Percentiles rank a stretch among this genome's conserved stretches.
These are phyloP conservation scores for Forbesichthys agassizii DNA, from an alignment of 2,113 vertebrate species.

Conservation along the genomic window DNA sequence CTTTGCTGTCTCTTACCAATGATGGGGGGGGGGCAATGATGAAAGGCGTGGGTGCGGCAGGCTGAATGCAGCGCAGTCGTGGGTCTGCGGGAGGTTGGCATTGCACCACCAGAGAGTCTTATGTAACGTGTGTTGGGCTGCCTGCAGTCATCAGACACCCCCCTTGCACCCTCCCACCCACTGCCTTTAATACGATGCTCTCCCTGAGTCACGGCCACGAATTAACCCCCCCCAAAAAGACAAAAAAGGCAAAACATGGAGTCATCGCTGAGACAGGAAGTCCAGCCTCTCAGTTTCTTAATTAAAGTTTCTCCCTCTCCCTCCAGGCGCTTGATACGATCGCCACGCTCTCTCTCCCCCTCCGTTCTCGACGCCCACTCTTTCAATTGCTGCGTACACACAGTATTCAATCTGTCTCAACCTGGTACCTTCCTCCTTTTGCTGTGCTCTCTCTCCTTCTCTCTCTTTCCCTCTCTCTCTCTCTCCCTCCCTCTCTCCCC, in stretches of 20 bases:
- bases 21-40: constrained; percentile 39
- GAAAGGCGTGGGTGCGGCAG: constrained; percentile 57
- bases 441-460: no score
- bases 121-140: constrained; percentile 62
- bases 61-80: constrained; percentile 48
- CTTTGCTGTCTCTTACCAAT: not conserved
- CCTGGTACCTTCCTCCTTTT: no score
- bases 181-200: constrained; percentile 38
- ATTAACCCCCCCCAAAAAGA: constrained; percentile 46
- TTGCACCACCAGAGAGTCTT: constrained; percentile 59
- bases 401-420: no score
- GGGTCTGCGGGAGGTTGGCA: constrained; percentile 54
- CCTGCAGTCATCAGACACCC: constrained; percentile 20
- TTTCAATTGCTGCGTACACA: no score
- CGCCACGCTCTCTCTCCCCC: constrained; percentile 31
- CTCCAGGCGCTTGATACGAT: constrained; percentile 64
- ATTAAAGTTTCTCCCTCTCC: constrained; percentile 63
- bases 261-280: constrained; percentile 50
- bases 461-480: no score
- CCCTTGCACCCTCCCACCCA: constrained; percentile 43
- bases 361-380: no score
- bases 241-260: constrained; percentile 34
- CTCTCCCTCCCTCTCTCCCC: constrained; percentile 4
- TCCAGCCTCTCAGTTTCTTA: constrained; percentile 59
- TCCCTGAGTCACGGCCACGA: constrained; percentile 38